Base-by-base conservation (phyloP, 64 coral and sea anemone genomes). In the Platygyra sinensis region DNA sequence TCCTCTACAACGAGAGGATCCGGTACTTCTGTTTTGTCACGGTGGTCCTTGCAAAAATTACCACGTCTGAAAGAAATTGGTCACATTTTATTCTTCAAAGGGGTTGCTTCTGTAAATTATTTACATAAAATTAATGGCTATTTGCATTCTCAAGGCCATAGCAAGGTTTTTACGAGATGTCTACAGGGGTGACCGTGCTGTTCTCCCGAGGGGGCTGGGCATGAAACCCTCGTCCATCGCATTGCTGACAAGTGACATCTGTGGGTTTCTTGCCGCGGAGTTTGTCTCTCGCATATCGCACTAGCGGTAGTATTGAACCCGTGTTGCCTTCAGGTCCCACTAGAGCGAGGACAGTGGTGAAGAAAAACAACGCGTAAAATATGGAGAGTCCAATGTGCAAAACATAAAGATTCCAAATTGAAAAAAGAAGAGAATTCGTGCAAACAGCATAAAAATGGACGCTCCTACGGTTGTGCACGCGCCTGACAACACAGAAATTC, bases 391-490 rank as follows among this genome's bases (percentile, higher is more conserved):
- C 91, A 31, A 93, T 10, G 91, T 93, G 10, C 83, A 87, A 67
- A 93, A 93, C 3, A 93, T 87, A 50, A 93, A 93, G 38, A 88
- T 73, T 15, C 91, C 91, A 62, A 93, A 93, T 11, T 93, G 91
- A 36, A 93, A 93, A 30, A 93, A 93, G 52, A 93, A 93, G 0
- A 93, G 17, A 51, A 93, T 88, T 80, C 72, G 50, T 1, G 91
- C 91, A 24, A 61, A 85, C 36, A 93, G 79, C 91, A 93, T 93
- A 77, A 93, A 93, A 27, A 71, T 63, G 18, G 91, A 73, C 16
- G 91, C 83, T 13, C 91, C 91, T 29, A 93, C 16, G 5, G 91
- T 93, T 3, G 91, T 87, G 60, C 91, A 93, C 25, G 91, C 91
- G 24, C 91, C 91, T 27, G 91, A 93, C 8, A 93, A 65, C n/a